Percentiles rank a stretch among this genome's conserved stretches.
These are phyloP conservation scores for Laupala kohalensis DNA, from an alignment of 1,140 invertebrate genomes.

Conservation along the genomic window DNA sequence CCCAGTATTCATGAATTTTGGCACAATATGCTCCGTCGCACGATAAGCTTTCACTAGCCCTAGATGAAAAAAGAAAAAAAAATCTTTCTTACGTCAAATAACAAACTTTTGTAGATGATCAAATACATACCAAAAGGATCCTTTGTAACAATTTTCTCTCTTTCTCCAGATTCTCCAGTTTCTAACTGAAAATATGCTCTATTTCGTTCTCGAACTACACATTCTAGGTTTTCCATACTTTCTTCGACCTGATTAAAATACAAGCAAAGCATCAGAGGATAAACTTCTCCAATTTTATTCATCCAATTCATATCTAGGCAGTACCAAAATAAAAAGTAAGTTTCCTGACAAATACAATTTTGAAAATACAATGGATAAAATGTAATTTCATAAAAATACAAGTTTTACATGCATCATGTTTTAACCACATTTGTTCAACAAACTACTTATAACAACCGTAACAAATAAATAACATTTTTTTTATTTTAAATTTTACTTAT, in stretches of 20 bases:
- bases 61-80: background rate
- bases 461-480: background rate
- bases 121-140: background rate
- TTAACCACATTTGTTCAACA: too few relatives aligned
- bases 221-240: conserved; percentile 91
- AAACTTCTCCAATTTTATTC: too few relatives aligned
- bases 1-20: conserved; percentile 41
- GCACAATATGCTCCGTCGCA: conserved; percentile 37
- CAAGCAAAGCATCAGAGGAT: too few relatives aligned
- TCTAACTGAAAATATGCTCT: conserved; percentile 80
- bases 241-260: conserved; percentile 49
- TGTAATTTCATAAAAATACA: too few relatives aligned
- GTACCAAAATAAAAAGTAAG: background rate
- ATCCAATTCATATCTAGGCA: too few relatives aligned
- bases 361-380: background rate
- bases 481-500: background rate
- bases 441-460: too few relatives aligned
- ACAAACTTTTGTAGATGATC: background rate
- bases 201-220: conserved; percentile 85
- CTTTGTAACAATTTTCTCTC: conserved; percentile 30
- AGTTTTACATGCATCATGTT: too few relatives aligned
- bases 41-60: conserved; percentile 22
- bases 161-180: conserved; percentile 72
- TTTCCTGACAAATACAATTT: background rate
- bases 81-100: background rate